Conservation (phyloP, 2,888 invertebrate genomes). For the Ophion obscuratus region DNA sequence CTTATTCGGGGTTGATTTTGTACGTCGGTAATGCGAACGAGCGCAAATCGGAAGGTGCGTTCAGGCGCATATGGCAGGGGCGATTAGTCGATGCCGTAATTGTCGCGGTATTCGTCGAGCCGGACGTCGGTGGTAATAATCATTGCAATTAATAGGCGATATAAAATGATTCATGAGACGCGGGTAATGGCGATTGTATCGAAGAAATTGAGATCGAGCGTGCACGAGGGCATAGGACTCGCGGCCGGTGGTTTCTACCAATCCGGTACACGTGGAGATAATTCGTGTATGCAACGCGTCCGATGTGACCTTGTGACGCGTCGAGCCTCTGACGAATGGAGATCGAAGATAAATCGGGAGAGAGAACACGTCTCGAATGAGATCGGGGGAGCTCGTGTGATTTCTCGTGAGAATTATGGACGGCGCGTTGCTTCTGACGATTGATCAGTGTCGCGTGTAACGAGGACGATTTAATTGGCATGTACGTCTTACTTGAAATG, state of each 20-base stretch:
- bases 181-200: constrained; percentile 13
- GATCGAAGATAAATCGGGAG: constrained; percentile 46
- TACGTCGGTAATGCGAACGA: neutral
- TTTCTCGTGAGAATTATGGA: constrained; percentile 36
- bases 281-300: neutral
- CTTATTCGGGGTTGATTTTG: neutral
- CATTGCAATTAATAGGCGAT: constrained; percentile 50
- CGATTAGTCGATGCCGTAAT: constrained; percentile 57
- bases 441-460: constrained; percentile 45
- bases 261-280: neutral
- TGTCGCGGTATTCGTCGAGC: constrained; percentile 51
- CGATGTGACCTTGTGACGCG: constrained; percentile 18
- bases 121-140: constrained; percentile 52
- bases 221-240: constrained; percentile 1
- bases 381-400: constrained; percentile 15
- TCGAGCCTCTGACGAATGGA: constrained; percentile 24
- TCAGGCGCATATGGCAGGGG: neutral
- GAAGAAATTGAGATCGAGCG: constrained; percentile 2
- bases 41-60: neutral
- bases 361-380: constrained; percentile 24
- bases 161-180: constrained; percentile 46
- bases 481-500: constrained; percentile 23
- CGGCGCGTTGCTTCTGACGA: constrained; percentile 15
- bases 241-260: neutral
- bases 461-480: constrained; percentile 47